Evolutionary conservation across 2,113 vertebrate genomes (phyloP).

Genomic region (Hymenochirus boettgeri): DNA sequence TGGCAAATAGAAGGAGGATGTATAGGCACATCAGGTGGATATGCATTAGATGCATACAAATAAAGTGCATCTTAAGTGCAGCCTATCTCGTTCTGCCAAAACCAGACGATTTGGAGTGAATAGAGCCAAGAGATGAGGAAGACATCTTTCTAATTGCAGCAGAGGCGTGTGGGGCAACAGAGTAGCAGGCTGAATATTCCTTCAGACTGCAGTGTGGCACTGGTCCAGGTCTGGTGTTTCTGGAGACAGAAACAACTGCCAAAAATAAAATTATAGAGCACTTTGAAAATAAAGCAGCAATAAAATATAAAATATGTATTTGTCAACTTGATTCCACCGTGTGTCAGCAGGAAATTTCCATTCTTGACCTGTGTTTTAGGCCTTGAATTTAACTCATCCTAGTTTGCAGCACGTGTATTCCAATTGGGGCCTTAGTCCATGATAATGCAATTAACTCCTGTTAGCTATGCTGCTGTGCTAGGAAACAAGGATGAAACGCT

Average conservation of each 20-base stretch:
- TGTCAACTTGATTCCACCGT: slow-evolving; percentile 12
- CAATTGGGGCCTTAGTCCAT: too few species aligned
- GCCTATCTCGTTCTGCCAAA: slow-evolving; percentile 25
- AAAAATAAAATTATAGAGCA: slow-evolving; percentile 23
- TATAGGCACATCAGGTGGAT: slow-evolving; percentile 23
- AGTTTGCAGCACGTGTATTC: too few species aligned
- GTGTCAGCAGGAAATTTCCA: not conserved
- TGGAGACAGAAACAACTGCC: slow-evolving; percentile 32
- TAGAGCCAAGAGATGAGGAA: slow-evolving; percentile 31
- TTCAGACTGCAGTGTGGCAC: slow-evolving; percentile 38
- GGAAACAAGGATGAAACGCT: too few species aligned
- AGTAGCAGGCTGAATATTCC: slow-evolving; percentile 21
- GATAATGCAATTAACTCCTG: too few species aligned
- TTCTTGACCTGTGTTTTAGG: not conserved
- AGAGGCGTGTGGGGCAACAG: slow-evolving; percentile 14
- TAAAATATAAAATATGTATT: slow-evolving; percentile 11
- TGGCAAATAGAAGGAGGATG: not conserved
- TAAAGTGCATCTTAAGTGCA: slow-evolving; percentile 35
- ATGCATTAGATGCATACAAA: slow-evolving; percentile 24
- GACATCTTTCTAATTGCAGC: slow-evolving; percentile 37
- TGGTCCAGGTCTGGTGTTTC: slow-evolving; percentile 20
- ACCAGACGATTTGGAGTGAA: slow-evolving; percentile 30
- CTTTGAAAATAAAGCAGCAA: slow-evolving; percentile 33
- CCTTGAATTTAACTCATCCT: not conserved
- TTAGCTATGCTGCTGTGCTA: too few species aligned